phyloP scores from a whole-genome alignment of 2,113 vertebrate genomes.

The Gobiocypris rarus region DNA sequence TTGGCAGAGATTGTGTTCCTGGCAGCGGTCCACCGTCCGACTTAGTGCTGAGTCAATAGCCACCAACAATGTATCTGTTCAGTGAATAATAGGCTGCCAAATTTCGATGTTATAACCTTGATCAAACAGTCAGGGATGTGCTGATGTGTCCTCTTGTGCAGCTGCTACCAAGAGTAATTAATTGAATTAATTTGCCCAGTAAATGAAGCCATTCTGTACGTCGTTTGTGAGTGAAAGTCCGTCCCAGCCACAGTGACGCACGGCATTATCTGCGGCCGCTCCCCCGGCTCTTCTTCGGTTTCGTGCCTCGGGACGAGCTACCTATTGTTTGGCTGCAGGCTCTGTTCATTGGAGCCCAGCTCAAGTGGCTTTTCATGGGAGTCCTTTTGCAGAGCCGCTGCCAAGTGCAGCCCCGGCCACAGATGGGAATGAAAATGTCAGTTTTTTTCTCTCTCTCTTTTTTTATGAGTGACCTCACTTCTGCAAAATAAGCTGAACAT shows the following conservation, averaged over 20 bases:
- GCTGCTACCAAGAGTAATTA: slow-evolving; percentile 38
- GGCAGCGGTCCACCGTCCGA: slow-evolving; percentile 26
- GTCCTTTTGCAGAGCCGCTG: slow-evolving; percentile 6
- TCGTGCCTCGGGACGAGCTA: background rate
- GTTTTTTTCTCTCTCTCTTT: background rate
- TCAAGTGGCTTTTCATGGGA: slow-evolving; percentile 43
- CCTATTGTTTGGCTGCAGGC: slow-evolving; percentile 32
- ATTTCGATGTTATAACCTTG: slow-evolving; percentile 34
- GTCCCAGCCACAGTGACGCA: background rate
- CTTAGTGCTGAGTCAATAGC: slow-evolving; percentile 51
- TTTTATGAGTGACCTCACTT: slow-evolving; percentile 4
- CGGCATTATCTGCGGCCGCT: background rate
- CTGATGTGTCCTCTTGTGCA: slow-evolving; percentile 42
- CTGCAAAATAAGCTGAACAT: slow-evolving; percentile 26
- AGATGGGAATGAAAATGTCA: slow-evolving; percentile 36
- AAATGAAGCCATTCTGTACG: slow-evolving; percentile 39
- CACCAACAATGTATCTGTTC: slow-evolving; percentile 47
- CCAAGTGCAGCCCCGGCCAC: slow-evolving; percentile 25
- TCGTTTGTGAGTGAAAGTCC: slow-evolving; percentile 3
- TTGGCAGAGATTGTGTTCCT: slow-evolving; percentile 18
- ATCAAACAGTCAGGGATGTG: slow-evolving; percentile 31
- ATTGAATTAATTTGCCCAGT: slow-evolving; percentile 38
- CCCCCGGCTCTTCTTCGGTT: slow-evolving; percentile 5
- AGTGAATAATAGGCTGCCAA: slow-evolving; percentile 46
- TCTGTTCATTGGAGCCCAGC: background rate